A percentile compares a stretch with the other conserved stretches of the same genome.
These are phyloP conservation scores for Maconellicoccus hirsutus DNA, from an alignment of 1,140 invertebrate species.

Conservation along the genomic window DNA sequence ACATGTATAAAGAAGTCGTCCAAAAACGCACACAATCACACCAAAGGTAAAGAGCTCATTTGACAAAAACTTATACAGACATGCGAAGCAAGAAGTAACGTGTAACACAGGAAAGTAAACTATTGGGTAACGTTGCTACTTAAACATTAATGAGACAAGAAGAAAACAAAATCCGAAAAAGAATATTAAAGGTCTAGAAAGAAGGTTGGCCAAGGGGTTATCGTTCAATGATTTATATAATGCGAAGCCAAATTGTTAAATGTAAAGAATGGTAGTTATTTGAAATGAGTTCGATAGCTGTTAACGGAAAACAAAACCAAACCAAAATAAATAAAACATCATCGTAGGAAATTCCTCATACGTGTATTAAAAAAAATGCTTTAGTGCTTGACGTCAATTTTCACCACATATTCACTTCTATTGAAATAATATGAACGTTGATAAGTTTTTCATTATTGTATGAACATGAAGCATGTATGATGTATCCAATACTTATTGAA, in stretches of 20 bases:
- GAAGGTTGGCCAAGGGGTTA: not conserved
- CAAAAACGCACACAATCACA: not conserved
- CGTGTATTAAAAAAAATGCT: too few relatives aligned
- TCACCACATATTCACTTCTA: too few relatives aligned
- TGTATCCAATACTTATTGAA: too few relatives aligned
- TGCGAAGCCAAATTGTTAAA: not conserved
- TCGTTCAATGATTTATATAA: not conserved
- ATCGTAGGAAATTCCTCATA: too few relatives aligned
- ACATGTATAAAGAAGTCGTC: not conserved
- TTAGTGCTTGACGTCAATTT: too few relatives aligned
- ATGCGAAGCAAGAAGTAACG: not conserved
- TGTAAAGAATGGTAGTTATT: not conserved
- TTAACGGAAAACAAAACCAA: not conserved
- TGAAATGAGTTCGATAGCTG: not conserved
- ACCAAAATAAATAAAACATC: not conserved
- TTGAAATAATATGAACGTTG: too few relatives aligned
- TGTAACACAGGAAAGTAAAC: not conserved
- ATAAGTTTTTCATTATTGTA: too few relatives aligned
- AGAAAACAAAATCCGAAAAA: not conserved
- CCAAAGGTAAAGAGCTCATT: not conserved
- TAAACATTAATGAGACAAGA: not conserved
- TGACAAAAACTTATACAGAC: constrained; percentile 2
- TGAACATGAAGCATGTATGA: too few relatives aligned
- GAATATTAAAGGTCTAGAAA: not conserved
- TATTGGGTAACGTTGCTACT: not conserved